Evolutionary conservation across 2,113 vertebrate species (phyloP), one percentile per base, ranked within the genome.

Genomic region (Calyptomena viridis): DNA sequence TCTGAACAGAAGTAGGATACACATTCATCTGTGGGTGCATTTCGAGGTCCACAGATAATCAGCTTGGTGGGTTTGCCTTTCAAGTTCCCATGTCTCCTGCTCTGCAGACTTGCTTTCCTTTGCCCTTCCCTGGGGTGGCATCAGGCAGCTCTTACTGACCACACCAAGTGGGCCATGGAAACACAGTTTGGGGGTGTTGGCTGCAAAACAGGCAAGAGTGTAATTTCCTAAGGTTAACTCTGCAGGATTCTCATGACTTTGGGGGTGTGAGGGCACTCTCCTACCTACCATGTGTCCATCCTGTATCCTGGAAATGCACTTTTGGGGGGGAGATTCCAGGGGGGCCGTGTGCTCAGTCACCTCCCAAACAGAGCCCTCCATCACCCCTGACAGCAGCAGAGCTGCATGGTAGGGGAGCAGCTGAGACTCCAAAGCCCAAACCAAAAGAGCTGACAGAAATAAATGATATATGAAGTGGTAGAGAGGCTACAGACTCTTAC

Each of bases 331-430:
- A 80, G 64, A 39, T 71, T 64, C 68, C 31, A 6, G 0, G 9
- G 69, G 72, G 64, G 40, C 79, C 16, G 1, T 64, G 72, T 76
- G 63, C 31, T 73, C 0, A 0, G 14, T 73, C 84, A 67, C 60
- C 76, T 63, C 10, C 1, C n/a, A n/a, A 50, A 8, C 4, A 46
- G 69, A 86, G 81, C 91, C 89, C 88, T 94, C 74, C 68, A 56
- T 92, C 93, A 63, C 33, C 22, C 55, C 89, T 94, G 94, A 11
- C 95, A 87, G 87, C 28, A 93, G 83, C 59, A 90, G 73, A 88
- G 71, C 82, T 47, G 84, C 68, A 25, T 85, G 84, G n/a, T 0
- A 64, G 75, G 47, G 83, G 69, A 88, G 75, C 75, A 87, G 17
- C 85, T 87, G 56, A 12, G 46, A 53, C 69, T 40, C 66, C 47